Base-by-base conservation (phyloP, 2,888 invertebrate species). In the Volucella inflata region DNA sequence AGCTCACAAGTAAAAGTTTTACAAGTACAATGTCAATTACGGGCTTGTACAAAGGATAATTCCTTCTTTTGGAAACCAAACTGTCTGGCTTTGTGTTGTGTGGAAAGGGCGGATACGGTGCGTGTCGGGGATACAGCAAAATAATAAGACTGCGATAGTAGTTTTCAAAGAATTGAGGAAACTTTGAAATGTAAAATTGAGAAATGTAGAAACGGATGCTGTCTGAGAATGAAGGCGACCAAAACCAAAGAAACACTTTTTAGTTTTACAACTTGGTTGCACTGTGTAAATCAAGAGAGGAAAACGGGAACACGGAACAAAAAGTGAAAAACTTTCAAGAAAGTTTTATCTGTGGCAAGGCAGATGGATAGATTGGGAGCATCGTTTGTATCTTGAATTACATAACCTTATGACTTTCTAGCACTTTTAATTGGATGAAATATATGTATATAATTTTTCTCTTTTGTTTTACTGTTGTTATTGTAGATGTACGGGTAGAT, bases 391-490 rank as follows among this genome's bases (percentile, higher is more conserved):
- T 40, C 40, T 75, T 38, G 30, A 65, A 57, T 57, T 55, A 30
- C 42, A 75, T 48, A 65, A 40, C 10, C 14, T 40, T 12, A 16
- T 57, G 65, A 62, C 30, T n/a, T 65, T 10, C 9, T 38, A 21
- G 46, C 11, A 46, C 48, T 75, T 65, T 75, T 75, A 65, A 75
- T 75, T 75, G 50, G 36, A 64, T 14, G 46, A 14, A 72, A 44
- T 46, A 44, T 70, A 14, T n/a, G n/a, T n/a, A n/a, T n/a, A n/a
- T n/a, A n/a, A n/a, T 36, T 60, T 42, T 40, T 50, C 30, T 30
- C 21, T 2, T 21, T 21, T 21, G 1, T n/a, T 21, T 21, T 21
- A 0, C 4, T 4, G 21, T 2, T 21, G 6, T 30, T 30, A 30
- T 30, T 30, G 30, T 30, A 2, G 30, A 30, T 30, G 30, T 30